These are phyloP conservation scores for Thymallus thymallus DNA, from an alignment of 2,113 vertebrate species.

Conservation along the genomic window DNA sequence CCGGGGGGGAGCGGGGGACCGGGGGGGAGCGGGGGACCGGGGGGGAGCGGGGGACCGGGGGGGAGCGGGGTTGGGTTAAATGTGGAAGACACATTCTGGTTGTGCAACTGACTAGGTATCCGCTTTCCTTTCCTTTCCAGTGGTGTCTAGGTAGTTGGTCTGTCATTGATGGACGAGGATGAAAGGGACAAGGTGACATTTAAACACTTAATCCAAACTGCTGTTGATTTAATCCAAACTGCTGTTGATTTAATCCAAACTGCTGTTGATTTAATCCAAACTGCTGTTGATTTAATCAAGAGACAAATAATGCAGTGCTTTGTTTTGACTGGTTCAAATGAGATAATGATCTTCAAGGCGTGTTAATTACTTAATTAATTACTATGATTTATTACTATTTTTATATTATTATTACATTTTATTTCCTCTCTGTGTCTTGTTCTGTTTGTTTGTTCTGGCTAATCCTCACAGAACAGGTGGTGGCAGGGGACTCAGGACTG, in stretches of 20 bases:
- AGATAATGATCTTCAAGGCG: not conserved
- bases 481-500: conserved; percentile 8
- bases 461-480: conserved; percentile 50
- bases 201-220: not conserved
- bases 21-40: not conserved
- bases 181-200: not conserved
- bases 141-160: too few relatives aligned
- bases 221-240: too few relatives aligned
- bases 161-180: not conserved
- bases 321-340: not conserved
- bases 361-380: too few relatives aligned
- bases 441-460: conserved; percentile 39
- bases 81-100: too few relatives aligned
- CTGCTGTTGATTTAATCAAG: not conserved
- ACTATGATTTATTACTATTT: too few relatives aligned
- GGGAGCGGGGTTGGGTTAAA: too few relatives aligned
- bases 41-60: not conserved
- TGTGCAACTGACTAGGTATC: too few relatives aligned
- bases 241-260: not conserved
- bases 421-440: conserved; percentile 33
- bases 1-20: too few relatives aligned
- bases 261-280: not conserved
- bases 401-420: not conserved
- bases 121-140: too few relatives aligned
- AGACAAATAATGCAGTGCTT: not conserved